Percentiles rank a stretch among this genome's conserved stretches.
phyloP scores from a whole-genome alignment of 2,797 vertebrate genomes.

The Uromys caudimaculatus region DNA sequence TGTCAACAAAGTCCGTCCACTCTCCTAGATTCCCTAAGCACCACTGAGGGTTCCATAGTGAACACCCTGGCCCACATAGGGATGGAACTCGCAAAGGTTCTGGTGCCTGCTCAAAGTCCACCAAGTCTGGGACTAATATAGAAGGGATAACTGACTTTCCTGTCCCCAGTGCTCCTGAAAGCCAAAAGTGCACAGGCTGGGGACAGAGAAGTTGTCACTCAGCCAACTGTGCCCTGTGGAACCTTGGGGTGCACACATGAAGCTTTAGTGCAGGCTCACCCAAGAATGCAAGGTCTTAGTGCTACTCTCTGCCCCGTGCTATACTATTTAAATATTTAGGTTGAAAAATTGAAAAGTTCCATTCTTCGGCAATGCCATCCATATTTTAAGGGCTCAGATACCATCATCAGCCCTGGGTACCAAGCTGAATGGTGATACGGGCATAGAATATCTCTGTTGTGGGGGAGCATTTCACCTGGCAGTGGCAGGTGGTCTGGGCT shows the following conservation, averaged over 20 bases:
- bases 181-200: background rate
- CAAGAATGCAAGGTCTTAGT: background rate
- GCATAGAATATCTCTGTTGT: too few relatives aligned
- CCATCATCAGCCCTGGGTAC: too few relatives aligned
- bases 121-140: background rate
- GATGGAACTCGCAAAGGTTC: background rate
- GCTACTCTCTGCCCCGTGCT: background rate
- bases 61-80: background rate
- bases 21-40: fast-evolving
- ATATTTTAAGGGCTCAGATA: background rate
- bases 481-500: background rate
- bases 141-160: background rate
- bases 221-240: background rate
- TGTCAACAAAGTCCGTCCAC: too few relatives aligned
- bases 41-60: background rate
- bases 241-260: too few relatives aligned
- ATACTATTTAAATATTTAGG: background rate
- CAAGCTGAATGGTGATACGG: background rate
- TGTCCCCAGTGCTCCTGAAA: background rate
- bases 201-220: background rate
- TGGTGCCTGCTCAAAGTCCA: background rate
- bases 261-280: too few relatives aligned
- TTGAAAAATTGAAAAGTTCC: background rate
- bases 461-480: background rate
- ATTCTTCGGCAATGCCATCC: background rate